Evolutionary conservation across 2,797 vertebrate species (phyloP), one percentile per base, ranked within the genome.

Genomic region (Artibeus lituratus): DNA sequence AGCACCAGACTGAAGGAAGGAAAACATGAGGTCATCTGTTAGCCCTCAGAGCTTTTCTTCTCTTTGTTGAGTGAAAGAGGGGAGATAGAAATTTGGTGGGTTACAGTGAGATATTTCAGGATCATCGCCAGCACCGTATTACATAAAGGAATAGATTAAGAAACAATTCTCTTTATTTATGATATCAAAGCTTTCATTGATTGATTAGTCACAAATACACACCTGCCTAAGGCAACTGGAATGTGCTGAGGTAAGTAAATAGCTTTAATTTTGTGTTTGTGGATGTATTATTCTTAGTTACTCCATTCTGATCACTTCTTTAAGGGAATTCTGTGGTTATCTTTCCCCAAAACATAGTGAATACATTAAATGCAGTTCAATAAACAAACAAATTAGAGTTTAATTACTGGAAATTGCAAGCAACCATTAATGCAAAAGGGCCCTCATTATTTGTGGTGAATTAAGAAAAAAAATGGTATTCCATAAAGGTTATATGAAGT

Each of bases 311-410:
- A 91, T 83, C 21, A 88, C 42, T 57, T 89, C 18, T 83, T 90
- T 35, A 89, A 59, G 44, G 74, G 65, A 77, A 72, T 51, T 10
- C 22, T 26, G 7, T 55, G 15, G 15, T 97, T 62, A 62, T 59
- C 9, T 96, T 92, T 70, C 12, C 39, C 22, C 12, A 29, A 70
- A 85, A 37, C 11, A 44, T 70, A 82, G 53, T 49, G 51, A 73
- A 70, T 74, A 51, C 9, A 59, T 80, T 92, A 95, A 72, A 81
- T 89, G 7, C 7, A 69, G 21, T 32, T 94, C 69, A 86, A 62
- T 57, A 95, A 92, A 81, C 39, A 83, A 49, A 91, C 53, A 84
- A 84, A 78, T 76, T 87, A 83, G 14, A 83, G 19, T 65, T 95
- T 84, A 89, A 82, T 57, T 93, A 81, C n/a, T 39, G 6, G 29